Evolutionary conservation across 2,888 invertebrate genomes (phyloP).

Genomic region (Dolichomitus sp.): DNA sequence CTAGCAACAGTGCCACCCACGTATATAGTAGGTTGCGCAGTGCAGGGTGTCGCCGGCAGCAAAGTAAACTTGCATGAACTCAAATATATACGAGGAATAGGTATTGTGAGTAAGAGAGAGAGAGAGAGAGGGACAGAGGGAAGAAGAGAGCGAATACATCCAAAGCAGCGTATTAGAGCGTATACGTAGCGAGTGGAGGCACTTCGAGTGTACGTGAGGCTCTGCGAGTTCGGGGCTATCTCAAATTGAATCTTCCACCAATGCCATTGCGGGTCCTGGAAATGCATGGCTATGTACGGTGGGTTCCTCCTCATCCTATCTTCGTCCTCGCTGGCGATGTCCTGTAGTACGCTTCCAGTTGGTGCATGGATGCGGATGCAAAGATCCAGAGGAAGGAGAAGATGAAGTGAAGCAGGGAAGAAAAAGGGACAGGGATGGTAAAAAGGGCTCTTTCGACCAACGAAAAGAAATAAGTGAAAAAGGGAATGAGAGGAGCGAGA

Average conservation of each 20-base stretch:
- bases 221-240: constrained; percentile 78
- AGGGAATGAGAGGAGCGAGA: constrained; percentile 22
- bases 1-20: neutral
- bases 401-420: constrained; percentile 21
- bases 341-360: constrained; percentile 40
- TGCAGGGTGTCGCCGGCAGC: constrained; percentile 65
- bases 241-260: constrained; percentile 82
- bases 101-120: neutral
- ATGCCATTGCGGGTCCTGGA: constrained; percentile 74
- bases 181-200: constrained; percentile 17
- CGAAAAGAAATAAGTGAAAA: constrained; percentile 25
- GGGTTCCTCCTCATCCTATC: constrained; percentile 1
- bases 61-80: constrained; percentile 77
- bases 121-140: neutral
- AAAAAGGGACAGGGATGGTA: constrained; percentile 31
- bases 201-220: constrained; percentile 48
- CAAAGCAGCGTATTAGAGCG: constrained; percentile 39
- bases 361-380: constrained; percentile 49
- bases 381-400: constrained; percentile 16
- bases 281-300: constrained; percentile 54
- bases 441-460: constrained; percentile 43
- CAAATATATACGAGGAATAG: constrained; percentile 69
- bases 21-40: constrained; percentile 42
- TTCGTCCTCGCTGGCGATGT: constrained; percentile 37
- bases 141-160: constrained; percentile 20